A percentile compares a stretch with the other conserved stretches of the same genome.
These are phyloP conservation scores for Bovichtus variegatus DNA, from an alignment of 2,797 vertebrate species.

Conservation along the genomic window DNA sequence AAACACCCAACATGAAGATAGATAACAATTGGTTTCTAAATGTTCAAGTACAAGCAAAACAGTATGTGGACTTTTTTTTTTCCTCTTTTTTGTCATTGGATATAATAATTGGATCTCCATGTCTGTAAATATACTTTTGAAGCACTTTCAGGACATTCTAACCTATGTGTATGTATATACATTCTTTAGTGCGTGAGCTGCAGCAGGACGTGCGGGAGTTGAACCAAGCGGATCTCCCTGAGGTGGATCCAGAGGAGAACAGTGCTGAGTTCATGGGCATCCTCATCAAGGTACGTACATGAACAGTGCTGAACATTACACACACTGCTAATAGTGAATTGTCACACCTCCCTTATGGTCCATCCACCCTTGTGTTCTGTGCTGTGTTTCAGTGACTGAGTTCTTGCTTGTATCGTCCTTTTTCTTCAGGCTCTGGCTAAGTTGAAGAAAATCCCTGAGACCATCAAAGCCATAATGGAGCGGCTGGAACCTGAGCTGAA, in stretches of 20 bases:
- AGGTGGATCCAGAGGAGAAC: slow-evolving; percentile 96
- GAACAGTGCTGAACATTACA: neutral
- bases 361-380: neutral
- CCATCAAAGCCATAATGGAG: slow-evolving; percentile 95
- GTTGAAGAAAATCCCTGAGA: slow-evolving; percentile 95
- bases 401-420: neutral
- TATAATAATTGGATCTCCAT: neutral
- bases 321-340: neutral
- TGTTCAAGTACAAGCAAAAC: neutral
- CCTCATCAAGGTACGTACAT: slow-evolving; percentile 88
- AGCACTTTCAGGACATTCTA: neutral
- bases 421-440: slow-evolving; percentile 91
- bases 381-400: neutral
- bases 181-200: slow-evolving; percentile 86
- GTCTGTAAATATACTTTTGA: neutral
- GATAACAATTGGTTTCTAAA: neutral
- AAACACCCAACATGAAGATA: neutral
- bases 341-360: neutral
- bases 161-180: neutral
- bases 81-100: neutral
- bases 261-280: slow-evolving; percentile 96
- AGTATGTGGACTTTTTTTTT: neutral
- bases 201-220: slow-evolving; percentile 90
- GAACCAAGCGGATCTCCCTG: slow-evolving; percentile 78
- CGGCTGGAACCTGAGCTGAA: slow-evolving; percentile 96